A percentile compares a stretch with the other conserved stretches of the same genome.
Conservation (phyloP, 2,888 invertebrate genomes). For the Latrodectus elegans region DNA sequence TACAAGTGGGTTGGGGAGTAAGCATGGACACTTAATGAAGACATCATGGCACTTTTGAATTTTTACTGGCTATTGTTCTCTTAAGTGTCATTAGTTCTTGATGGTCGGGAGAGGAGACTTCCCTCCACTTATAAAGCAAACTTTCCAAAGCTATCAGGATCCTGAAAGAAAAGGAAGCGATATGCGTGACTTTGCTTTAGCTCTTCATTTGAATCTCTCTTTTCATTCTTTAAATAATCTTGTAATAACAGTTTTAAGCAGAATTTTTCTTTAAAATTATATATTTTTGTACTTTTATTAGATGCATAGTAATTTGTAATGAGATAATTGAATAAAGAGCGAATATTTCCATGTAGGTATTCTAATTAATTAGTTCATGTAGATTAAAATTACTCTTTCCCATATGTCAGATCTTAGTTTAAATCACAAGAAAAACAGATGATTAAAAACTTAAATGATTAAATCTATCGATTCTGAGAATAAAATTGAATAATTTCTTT, state of each 20-base stretch:
- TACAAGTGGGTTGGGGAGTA: slow-evolving; percentile 50
- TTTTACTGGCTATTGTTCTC: slow-evolving; percentile 59
- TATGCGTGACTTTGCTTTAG: slow-evolving; percentile 32
- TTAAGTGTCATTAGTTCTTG: slow-evolving; percentile 66
- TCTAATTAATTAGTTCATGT: no score
- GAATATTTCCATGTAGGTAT: no score
- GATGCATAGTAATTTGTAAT: no score
- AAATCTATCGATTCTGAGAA: no score
- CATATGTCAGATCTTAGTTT: no score
- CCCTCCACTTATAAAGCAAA: slow-evolving; percentile 43
- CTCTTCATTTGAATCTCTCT: background rate
- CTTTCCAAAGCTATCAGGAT: slow-evolving; percentile 24
- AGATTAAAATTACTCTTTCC: no score
- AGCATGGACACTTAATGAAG: slow-evolving; percentile 60
- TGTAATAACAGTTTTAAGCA: background rate
- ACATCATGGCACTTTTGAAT: slow-evolving; percentile 60
- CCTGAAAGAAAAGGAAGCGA: slow-evolving; percentile 8
- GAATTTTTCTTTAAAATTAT: no score
- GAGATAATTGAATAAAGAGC: no score
- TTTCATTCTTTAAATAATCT: background rate
- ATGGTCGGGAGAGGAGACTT: slow-evolving; percentile 41
- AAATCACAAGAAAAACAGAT: no score
- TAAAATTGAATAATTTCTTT: no score
- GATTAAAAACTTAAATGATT: no score
- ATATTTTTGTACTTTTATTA: no score